Base-by-base conservation (phyloP, 2,888 invertebrate genomes). In the Patella pellucida region DNA sequence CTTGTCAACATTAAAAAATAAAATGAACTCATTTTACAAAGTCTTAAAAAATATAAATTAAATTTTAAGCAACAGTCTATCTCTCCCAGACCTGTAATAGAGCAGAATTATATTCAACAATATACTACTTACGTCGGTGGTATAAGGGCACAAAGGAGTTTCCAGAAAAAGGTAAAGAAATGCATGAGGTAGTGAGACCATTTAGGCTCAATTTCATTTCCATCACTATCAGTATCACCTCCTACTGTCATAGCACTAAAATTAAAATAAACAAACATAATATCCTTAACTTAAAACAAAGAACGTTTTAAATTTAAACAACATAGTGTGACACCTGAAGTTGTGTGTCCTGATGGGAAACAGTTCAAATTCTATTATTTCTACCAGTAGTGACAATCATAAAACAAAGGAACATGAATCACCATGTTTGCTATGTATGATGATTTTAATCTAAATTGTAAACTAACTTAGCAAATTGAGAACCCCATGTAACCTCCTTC, bases 111-210 rank as follows among this genome's bases (percentile, higher is more conserved):
- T 15, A 41, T 15, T 23, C 23, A 68, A 12, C 52, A 62, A 68
- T 11, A 19, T 19, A 67, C 31, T 71, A 83, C 86, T 81, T 83
- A 89, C 88, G 83, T 85, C 50, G 90, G 89, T 52, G 90, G 89
- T 54, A 89, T 85, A 76, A 83, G 83, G 27, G 89, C 89, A 70
- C 87, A 86, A 69, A 89, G 72, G 69, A 90, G 82, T 75, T 89
- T 89, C 89, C 89, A 90, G 83, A 88, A 85, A 80, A 90, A 88
- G 51, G 87, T 85, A 69, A 88, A 78, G 78, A 90, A 89, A 81
- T 90, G 90, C 71, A 89, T 77, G 52, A 87, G 19, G 79, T 86
- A 89, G 76, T 89, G 87, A n/a, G 81, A 77, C 83, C 86, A 86
- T 69, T 76, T 79, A 52, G 87, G 84, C 14, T 82, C 82, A 2